Evolutionary conservation across 2,113 vertebrate species (phyloP).

Genomic region (Leptosomus discolor): DNA sequence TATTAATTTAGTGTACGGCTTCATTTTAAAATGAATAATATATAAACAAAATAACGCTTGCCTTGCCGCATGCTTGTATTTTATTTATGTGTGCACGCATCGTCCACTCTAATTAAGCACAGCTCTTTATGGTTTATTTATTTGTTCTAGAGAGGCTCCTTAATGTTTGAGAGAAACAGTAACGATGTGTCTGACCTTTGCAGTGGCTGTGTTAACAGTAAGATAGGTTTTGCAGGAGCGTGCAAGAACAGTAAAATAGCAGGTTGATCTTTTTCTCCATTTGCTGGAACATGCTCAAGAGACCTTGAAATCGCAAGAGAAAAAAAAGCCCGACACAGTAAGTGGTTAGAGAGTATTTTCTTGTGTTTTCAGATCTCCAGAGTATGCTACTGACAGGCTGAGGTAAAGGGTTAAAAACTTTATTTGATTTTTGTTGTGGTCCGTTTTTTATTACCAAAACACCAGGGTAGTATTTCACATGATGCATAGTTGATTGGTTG

Average conservation of each 20-base stretch:
- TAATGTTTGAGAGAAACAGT: neutral
- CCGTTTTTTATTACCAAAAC: neutral
- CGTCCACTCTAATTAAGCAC: conserved; percentile 27
- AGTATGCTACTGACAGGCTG: neutral
- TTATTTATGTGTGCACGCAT: conserved; percentile 25
- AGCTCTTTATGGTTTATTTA: conserved; percentile 42
- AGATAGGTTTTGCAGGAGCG: conserved; percentile 8
- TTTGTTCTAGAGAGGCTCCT: conserved; percentile 15
- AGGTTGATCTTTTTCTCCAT: conserved; percentile 17
- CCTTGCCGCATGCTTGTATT: neutral
- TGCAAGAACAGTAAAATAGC: neutral
- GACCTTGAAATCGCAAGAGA: neutral
- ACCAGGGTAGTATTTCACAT: neutral
- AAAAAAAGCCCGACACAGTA: neutral
- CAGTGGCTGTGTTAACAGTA: neutral
- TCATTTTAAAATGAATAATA: conserved; percentile 38
- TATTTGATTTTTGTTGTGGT: neutral
- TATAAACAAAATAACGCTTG: conserved; percentile 6
- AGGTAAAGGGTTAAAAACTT: neutral
- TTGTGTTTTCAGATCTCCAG: neutral
- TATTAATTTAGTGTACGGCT: conserved; percentile 7
- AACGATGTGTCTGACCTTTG: neutral
- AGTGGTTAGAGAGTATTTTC: neutral
- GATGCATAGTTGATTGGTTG: neutral
- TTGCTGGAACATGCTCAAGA: neutral